Evolutionary conservation across 1,140 invertebrate species (phyloP).

Genomic region (Spodoptera litura): DNA sequence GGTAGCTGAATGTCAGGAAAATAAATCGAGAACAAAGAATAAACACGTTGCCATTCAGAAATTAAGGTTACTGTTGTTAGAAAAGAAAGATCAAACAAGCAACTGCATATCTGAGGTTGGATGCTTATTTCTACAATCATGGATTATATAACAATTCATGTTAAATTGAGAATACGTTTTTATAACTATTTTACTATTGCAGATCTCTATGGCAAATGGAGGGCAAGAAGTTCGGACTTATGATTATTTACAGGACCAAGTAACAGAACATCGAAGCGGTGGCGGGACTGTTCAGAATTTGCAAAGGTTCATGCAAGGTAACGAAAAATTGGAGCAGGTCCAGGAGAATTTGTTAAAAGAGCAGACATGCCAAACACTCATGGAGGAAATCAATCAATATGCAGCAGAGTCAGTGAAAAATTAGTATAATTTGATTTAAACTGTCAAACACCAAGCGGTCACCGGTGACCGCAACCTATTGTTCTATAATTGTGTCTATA

Average conservation of each 20-base stretch:
- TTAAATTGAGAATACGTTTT: background rate
- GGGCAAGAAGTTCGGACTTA: conserved; percentile 94
- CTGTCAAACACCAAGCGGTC: no score
- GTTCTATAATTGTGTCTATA: no score
- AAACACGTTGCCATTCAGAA: conserved; percentile 92
- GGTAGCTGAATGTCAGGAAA: conserved; percentile 92
- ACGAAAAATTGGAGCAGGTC: conserved; percentile 87
- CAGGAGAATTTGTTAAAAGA: conserved; percentile 85
- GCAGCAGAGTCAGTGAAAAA: background rate
- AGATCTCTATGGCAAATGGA: no score
- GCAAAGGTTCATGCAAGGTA: conserved; percentile 90
- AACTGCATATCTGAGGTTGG: conserved; percentile 85
- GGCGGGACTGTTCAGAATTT: conserved; percentile 90
- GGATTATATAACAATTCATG: no score
- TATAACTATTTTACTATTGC: conserved; percentile 23
- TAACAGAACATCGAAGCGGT: conserved; percentile 96
- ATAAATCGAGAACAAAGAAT: conserved; percentile 94
- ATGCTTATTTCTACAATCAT: no score
- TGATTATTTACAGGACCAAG: conserved; percentile 96
- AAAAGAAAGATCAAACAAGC: conserved; percentile 88
- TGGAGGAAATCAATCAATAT: conserved; percentile 73
- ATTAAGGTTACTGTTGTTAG: conserved; percentile 91
- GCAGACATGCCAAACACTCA: conserved; percentile 65
- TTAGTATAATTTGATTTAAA: no score
- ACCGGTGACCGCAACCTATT: no score